Evolutionary conservation across 2,888 invertebrate genomes (phyloP), one percentile per base, ranked within the genome.

Genomic region (Furcula furcula): DNA sequence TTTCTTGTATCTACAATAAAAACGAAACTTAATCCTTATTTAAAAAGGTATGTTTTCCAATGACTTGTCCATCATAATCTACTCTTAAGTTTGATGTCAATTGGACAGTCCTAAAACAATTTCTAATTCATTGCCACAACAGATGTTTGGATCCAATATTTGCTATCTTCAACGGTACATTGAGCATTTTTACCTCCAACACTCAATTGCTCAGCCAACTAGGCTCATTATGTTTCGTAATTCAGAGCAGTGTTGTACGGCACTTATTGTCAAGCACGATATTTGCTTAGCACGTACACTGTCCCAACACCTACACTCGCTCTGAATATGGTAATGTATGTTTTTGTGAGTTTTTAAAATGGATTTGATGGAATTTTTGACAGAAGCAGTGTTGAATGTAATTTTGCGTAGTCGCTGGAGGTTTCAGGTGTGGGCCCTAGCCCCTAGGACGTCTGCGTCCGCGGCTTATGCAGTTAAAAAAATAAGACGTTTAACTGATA

Each of bases 141-240:
- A 44, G 37, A 39, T 46, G 44, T 45, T 39, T 33, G 15, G 2
- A 43, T 20, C 28, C 25, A 56, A 55, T 55, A 55, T 56, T 56
- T 52, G 31, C 42, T 46, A 23, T 29, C 36, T 50, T 36, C 26
- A 55, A 56, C 56, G 46, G 56, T 43, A 34, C 34, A 19, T 21
- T 22, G 26, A 25, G 4, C 6, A 12, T 48, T 43, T 38, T 41
- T 36, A 41, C 45, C 46, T 41, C 36, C 46, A 46, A 33, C 30
- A 40, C 31, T 50, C 54, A 55, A 61, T 50, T 63, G 55, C 40
- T 48, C 35, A 41, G 29, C 33, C 28, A 31, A 39, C 53, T 57
- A 49, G 55, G 61, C 57, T 54, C 52, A 59, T 61, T 67, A 53
- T 56, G 64, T 78, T 64, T 71, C 74, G 76, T 76, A 78, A 78